Evolutionary conservation across 2,888 invertebrate genomes (phyloP), one percentile per base, ranked within the genome.

Genomic region (Ophion obscuratus): DNA sequence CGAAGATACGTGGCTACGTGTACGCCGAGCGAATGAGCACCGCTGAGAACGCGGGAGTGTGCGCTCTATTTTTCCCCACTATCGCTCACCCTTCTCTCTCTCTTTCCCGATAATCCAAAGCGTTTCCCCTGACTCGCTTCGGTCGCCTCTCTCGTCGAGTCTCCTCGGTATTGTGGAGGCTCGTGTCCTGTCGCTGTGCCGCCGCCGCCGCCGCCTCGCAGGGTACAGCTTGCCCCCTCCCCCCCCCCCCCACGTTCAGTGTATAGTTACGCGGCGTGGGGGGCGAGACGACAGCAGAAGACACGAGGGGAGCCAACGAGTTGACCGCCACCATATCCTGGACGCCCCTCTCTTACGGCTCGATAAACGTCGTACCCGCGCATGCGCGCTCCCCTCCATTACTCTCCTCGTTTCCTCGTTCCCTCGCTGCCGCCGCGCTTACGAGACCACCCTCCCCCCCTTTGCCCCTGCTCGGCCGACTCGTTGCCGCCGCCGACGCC

Each of bases 371-470:
- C 68, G 47, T 57, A 81, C 67, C 78, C 86, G 86, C 86, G 88
- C 86, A 89, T 90, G 90, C 85, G 84, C 86, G 74, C 73, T 59
- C 84, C 78, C 77, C 87, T 85, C 87, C 84, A 88, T 77, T 77
- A 27, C 89, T 86, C 81, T 87, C 94, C 94, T 40, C 79, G 64
- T 67, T 36, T 24, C 44, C 44, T 44, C 44, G 44, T 44, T 44
- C 44, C 44, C 2, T 44, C 44, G 11, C 9, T 85, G 74, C 87
- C 94, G 93, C 94, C 94, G 93, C 94, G 93, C 94, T 93, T 94
- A 40, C 66, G 89, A 78, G 80, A 84, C 89, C 88, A 90, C 90
- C 84, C 84, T 81, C 88, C 89, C 89, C 79, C 77, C 94, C 94
- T 94, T 94, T 94, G 94, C 94, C 94, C 64, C 64, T n/a, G 47